Evolutionary conservation across 2,888 invertebrate species (phyloP), one percentile per base, ranked within the genome.

Genomic region (Eupithecia centaureata): DNA sequence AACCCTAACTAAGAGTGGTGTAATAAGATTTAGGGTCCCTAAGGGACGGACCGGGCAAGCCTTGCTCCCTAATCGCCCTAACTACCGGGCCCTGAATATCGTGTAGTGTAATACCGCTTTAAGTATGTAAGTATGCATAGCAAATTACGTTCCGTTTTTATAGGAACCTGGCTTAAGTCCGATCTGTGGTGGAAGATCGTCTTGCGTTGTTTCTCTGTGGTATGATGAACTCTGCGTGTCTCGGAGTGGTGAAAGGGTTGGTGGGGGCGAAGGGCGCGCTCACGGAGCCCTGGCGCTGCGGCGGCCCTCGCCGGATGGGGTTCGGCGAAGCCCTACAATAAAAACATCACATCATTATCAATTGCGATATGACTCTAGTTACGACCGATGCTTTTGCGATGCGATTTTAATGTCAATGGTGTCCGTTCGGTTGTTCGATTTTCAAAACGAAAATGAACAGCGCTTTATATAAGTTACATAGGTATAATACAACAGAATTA

Each of bases 191-290:
- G 68, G 91, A 87, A 69, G 87, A 84, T 28, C 89, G 85, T 51
- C 89, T 83, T 32, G 80, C 42, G 76, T 72, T 83, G 77, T 77
- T 84, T n/a, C 93, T 82, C 74, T 91, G 91, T 56, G 93, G 93
- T 68, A 93, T 93, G 73, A 93, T 90, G 81, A 93, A 93, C 79
- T 92, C 92, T 0, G 93, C 82, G 79, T 89, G 88, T 3, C 88
- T 84, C 54, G 89, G 85, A 47, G 89, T 70, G 15, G 86, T 85
- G 85, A 90, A 92, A 63, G 86, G 92, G 87, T 89, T 93, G 77
- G 86, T 79, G 67, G 85, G 79, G 35, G 80, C 84, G 84, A 88
- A 93, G 61, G 86, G 87, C 52, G 83, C 86, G 74, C 82, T 80
- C 61, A 86, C 71, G 68, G 86, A 86, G 77, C 84, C 84, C 76